Evolutionary conservation across 2,888 invertebrate genomes (phyloP).

Genomic region (Machimus atricapillus): DNA sequence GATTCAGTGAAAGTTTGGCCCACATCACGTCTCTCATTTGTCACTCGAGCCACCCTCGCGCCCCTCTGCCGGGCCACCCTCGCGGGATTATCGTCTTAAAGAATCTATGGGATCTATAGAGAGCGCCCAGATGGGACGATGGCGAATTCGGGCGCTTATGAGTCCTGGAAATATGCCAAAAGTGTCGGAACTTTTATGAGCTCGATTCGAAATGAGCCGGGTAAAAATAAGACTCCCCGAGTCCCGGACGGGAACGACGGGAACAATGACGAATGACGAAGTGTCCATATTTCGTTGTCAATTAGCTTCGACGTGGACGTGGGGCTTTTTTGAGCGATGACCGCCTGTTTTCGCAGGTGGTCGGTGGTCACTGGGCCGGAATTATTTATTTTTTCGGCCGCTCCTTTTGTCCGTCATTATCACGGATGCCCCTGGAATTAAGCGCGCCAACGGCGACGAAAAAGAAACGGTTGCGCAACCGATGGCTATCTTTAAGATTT

Average conservation of each 20-base stretch:
- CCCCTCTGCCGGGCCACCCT: not conserved
- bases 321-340: constrained; percentile 13
- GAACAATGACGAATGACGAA: constrained; percentile 20
- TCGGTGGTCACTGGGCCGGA: not conserved
- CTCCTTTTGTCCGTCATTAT: not conserved
- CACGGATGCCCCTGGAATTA: not conserved
- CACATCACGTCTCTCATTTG: not conserved
- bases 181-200: constrained; percentile 13
- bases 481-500: not conserved
- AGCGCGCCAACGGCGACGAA: not conserved
- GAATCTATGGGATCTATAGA: not conserved
- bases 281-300: constrained; percentile 18
- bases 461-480: not conserved
- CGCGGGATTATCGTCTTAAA: not conserved
- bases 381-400: not conserved
- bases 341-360: constrained; percentile 7
- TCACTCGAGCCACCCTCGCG: not conserved
- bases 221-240: not conserved
- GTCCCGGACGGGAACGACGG: not conserved
- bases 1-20: not conserved
- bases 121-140: not conserved
- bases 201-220: not conserved
- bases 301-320: not conserved
- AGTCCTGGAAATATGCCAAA: not conserved
- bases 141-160: not conserved